These are phyloP conservation scores for Chaetodon trifascialis DNA, from an alignment of 2,113 vertebrate genomes.

Conservation along the genomic window DNA sequence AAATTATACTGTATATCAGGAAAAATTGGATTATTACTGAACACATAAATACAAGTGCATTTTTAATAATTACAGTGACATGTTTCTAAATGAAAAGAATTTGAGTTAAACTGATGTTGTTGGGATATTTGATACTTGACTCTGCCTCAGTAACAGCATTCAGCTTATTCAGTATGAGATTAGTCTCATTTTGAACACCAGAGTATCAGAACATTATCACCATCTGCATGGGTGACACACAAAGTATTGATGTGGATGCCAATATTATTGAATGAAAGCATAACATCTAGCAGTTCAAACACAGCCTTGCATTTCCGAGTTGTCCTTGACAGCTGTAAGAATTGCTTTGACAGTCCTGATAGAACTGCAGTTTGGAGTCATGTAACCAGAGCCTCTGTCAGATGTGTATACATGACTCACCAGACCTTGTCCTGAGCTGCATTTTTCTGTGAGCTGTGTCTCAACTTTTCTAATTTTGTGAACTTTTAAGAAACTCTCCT, in stretches of 20 bases:
- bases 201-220: background rate
- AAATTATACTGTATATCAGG: background rate
- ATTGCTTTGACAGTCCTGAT: background rate
- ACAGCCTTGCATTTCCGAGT: background rate
- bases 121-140: background rate
- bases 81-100: background rate
- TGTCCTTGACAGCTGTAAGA: no score
- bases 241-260: background rate
- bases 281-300: background rate
- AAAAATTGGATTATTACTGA: background rate
- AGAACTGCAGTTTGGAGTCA: slow-evolving; percentile 5
- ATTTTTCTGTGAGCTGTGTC: slow-evolving; percentile 11
- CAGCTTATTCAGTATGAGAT: background rate
- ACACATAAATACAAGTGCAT: background rate
- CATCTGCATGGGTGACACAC: background rate
- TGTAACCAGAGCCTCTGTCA: slow-evolving; percentile 1
- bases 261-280: background rate
- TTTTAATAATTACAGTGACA: background rate
- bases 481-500: background rate
- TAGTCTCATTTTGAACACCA: background rate
- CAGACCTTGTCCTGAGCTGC: background rate
- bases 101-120: background rate
- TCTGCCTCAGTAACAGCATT: background rate
- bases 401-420: slow-evolving; percentile 1
- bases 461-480: background rate